These are phyloP conservation scores for Nycteola revayana DNA, from an alignment of 2,888 invertebrate genomes.

Conservation along the genomic window DNA sequence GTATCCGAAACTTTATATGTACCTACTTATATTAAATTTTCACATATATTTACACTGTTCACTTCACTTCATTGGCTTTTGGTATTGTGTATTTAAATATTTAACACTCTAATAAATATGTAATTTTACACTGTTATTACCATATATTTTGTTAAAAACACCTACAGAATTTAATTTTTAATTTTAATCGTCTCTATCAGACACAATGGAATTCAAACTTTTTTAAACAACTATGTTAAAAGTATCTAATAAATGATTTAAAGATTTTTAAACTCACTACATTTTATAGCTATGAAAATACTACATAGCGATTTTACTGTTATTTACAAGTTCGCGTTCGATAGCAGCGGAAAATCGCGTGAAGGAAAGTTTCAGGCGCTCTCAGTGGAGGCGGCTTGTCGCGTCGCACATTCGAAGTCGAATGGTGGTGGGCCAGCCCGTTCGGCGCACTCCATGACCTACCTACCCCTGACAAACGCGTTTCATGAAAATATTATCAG, in stretches of 20 bases:
- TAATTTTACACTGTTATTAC: constrained; percentile 3
- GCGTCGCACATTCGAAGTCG: constrained; percentile 54
- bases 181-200: too few relatives aligned
- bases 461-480: constrained; percentile 38
- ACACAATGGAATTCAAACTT: too few relatives aligned
- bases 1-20: constrained; percentile 21
- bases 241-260: too few relatives aligned
- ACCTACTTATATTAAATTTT: constrained; percentile 13
- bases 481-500: constrained; percentile 37
- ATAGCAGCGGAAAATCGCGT: constrained; percentile 32
- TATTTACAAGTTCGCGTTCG: constrained; percentile 14
- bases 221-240: too few relatives aligned
- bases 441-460: constrained; percentile 22
- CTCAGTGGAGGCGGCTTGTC: constrained; percentile 48
- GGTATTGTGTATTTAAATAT: constrained; percentile 3
- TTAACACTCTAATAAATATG: constrained; percentile 7
- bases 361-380: constrained; percentile 56
- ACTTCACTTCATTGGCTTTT: constrained; percentile 20
- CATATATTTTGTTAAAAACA: too few relatives aligned
- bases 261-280: too few relatives aligned
- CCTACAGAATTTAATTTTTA: too few relatives aligned
- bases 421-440: constrained; percentile 46
- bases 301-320: too few relatives aligned
- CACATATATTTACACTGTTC: constrained; percentile 18
- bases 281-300: too few relatives aligned